phyloP scores from a whole-genome alignment of 2,888 invertebrate genomes.

The Xestia c-nigrum region DNA sequence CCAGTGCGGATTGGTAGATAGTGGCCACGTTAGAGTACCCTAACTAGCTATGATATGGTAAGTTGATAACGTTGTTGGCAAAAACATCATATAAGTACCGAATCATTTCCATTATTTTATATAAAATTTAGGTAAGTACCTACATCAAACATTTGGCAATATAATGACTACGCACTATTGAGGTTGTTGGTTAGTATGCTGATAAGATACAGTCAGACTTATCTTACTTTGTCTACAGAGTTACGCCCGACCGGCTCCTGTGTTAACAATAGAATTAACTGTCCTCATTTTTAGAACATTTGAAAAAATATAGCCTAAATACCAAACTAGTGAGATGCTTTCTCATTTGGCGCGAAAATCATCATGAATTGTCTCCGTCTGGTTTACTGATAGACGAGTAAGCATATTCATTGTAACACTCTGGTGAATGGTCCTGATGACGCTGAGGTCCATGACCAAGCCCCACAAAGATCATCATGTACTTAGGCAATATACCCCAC shows the following conservation, averaged over 20 bases:
- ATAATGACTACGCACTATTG: neutral
- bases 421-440: neutral
- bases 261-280: neutral
- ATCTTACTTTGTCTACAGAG: neutral
- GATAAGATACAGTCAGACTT: conserved; percentile 12
- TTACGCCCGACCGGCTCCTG: neutral
- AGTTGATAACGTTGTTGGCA: neutral
- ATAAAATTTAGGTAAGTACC: neutral
- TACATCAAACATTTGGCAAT: neutral
- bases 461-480: too few species aligned
- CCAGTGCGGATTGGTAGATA: too few species aligned
- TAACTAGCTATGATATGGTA: neutral
- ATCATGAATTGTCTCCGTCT: neutral
- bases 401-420: neutral
- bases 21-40: neutral
- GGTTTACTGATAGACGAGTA: neutral
- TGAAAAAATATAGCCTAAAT: neutral
- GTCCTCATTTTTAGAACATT: neutral
- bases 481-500: neutral
- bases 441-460: too few species aligned
- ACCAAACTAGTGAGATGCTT: neutral
- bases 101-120: neutral
- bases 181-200: neutral
- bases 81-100: neutral
- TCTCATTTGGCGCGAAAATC: neutral